Evolutionary conservation across 2,113 vertebrate genomes (phyloP), one percentile per base, ranked within the genome.

Genomic region (Chaenogobius annularis): DNA sequence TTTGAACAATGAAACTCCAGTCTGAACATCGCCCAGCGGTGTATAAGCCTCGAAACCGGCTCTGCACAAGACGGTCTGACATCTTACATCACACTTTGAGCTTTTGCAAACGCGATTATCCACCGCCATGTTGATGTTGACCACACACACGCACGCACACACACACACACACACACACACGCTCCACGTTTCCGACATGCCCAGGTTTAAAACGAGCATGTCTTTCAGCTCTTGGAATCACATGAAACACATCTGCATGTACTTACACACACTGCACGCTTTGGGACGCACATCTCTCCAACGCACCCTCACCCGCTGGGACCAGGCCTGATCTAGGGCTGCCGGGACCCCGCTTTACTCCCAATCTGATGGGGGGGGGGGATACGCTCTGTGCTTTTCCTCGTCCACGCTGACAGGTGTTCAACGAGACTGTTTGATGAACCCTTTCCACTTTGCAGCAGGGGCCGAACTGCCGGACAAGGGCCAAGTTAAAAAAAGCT

Each of bases 321-420:
- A 89, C 89, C 83, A 86, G 84, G 67, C 84, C 83, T 86, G 78
- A 64, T 77, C 46, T 82, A 70, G 37, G 75, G 71, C 84, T 82
- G 81, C 68, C 37, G 83, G 72, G 80, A 73, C 61, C 68, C 85
- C 47, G 70, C 68, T 70, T 31, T 76, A 71, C 26, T 77, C 75
- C 78, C 66, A 17, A 47, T 83, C 74, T 82, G 7, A 68, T 68
- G 64, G 68, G 40, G 15, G 52, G 52, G 15, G 6, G 13, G 68
- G 71, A 67, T 77, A 61, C 23, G 55, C 67, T 56, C 63, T 23
- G 46, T 62, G 69, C 75, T 66, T 69, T 69, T 59, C 47, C 50
- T 56, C 2, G 5, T 83, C 70, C 65, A 77, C 12, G 58, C 78
- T 40, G 68, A 66, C 62, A 23, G 14, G 62, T 63, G n/a, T n/a